Percentiles rank a stretch among this genome's conserved stretches.
Evolutionary conservation across 2,113 vertebrate genomes (phyloP).

Genomic region (Malaclemys terrapin): DNA sequence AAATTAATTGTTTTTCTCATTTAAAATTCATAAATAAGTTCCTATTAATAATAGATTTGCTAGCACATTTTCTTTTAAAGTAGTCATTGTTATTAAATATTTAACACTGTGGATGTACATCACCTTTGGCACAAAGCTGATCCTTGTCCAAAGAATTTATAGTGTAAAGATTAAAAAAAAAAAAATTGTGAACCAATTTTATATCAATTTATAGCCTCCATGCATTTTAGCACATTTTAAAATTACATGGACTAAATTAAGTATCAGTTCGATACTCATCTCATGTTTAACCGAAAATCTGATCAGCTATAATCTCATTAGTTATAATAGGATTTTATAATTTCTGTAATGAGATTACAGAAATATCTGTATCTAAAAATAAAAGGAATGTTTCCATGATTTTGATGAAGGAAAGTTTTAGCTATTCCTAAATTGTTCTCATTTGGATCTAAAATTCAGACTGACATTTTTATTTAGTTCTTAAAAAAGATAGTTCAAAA

Average conservation of each 20-base stretch:
- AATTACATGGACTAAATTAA: conserved; percentile 23
- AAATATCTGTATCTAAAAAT: neutral
- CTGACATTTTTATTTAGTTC: neutral
- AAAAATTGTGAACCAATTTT: neutral
- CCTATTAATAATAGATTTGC: neutral
- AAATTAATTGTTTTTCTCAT: neutral
- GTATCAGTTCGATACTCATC: neutral
- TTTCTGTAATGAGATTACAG: neutral
- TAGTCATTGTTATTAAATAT: neutral
- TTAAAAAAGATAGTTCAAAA: neutral
- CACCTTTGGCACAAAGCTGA: conserved; percentile 21
- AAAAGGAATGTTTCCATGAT: neutral
- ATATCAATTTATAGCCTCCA: neutral
- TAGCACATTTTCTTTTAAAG: neutral
- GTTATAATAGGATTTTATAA: neutral
- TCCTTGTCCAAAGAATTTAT: neutral
- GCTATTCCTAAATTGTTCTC: neutral
- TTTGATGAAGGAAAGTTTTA: neutral
- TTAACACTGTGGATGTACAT: neutral
- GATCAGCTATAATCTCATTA: neutral
- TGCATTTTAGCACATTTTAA: neutral
- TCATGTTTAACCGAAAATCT: conserved; percentile 30
- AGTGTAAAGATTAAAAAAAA: neutral
- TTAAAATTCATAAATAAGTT: neutral
- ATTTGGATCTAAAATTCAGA: neutral